Conservation (phyloP, 2,797 vertebrate species). For the Periparus ater region DNA sequence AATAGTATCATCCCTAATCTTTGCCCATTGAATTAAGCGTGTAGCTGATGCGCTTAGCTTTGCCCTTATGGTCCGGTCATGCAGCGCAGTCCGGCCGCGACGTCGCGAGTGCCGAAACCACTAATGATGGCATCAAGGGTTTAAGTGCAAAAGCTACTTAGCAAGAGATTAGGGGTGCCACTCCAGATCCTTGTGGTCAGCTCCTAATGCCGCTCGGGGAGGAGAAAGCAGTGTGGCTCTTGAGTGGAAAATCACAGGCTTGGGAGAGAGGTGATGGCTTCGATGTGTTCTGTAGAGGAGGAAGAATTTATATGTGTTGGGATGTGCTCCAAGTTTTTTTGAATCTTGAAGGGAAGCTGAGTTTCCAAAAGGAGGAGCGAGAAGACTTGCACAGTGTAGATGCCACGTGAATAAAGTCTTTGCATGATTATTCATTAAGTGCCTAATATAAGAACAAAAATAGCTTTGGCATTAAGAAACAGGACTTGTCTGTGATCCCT, state of each 20-base stretch:
- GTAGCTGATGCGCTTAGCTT: neutral
- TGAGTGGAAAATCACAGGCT: conserved; percentile 26
- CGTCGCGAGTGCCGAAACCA: neutral
- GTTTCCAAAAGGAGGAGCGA: neutral
- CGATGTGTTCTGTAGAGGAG: neutral
- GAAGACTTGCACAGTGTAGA: fast-evolving
- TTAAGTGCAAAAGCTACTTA: conserved; percentile 47
- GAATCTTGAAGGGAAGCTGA: neutral
- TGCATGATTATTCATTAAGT: neutral
- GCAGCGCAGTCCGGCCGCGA: fast-evolving
- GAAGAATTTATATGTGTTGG: neutral
- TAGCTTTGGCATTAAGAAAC: neutral
- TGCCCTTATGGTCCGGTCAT: neutral
- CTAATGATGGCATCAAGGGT: conserved; percentile 28
- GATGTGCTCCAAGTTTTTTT: fast-evolving
- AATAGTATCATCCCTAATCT: neutral
- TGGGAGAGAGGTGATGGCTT: neutral
- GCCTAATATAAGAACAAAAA: neutral
- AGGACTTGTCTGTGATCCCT: neutral
- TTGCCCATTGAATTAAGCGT: fast-evolving
- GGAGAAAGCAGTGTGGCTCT: neutral
- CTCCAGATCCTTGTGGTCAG: neutral
- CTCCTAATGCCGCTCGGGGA: fast-evolving
- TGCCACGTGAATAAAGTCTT: neutral
- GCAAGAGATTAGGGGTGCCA: neutral